Base-by-base conservation (phyloP, 2,113 vertebrate genomes). In the Eubucco bourcierii region DNA sequence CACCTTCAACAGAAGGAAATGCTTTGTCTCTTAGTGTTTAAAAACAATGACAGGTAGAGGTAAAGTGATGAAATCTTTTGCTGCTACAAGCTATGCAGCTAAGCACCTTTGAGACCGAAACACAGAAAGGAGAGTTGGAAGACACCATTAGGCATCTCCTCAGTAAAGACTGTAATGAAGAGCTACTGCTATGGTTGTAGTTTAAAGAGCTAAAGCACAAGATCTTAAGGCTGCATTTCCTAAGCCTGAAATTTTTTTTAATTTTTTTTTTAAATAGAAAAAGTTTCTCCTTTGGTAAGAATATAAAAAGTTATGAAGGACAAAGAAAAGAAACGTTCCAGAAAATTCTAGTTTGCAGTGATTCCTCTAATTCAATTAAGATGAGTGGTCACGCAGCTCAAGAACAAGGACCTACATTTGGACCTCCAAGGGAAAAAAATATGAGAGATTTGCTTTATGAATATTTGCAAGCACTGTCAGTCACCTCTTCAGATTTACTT, bases 291-390 rank as follows among this genome's bases (percentile, higher is more conserved):
- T 84, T 90, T 71, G 44, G 8, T 44, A 82, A 52, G 28, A 34
- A 10, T n/a, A 78, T 61, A 63, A 56, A 41, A 60, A 34, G 58
- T 75, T 46, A 80, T 12, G 56, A 1, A 59, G 37, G n/a, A 76
- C 61, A 84, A 88, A 61, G 24, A 44, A 93, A 84, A 64, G 10
- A 85, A 77, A 82, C 1, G 46, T 91, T 95, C 82, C 92, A 94
- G 94, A 94, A 92, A 92, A 73, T 91, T 95, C 94, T 90, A 94
- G 81, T 33, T 75, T 75, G 46, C 56, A 44, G 46, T 16, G 12
- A 37, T 47, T 87, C 60, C 78, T 76, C 56, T 64, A 44, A 52
- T 74, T 67, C 23, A 56, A 56, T 46, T 56, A 71, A 84, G 87
- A 85, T 60, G 56, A 64, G 61, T 11, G 68, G 70, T 58, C 72